Conservation (phyloP, 2,113 vertebrate genomes). For the Pseudonaja textilis region DNA sequence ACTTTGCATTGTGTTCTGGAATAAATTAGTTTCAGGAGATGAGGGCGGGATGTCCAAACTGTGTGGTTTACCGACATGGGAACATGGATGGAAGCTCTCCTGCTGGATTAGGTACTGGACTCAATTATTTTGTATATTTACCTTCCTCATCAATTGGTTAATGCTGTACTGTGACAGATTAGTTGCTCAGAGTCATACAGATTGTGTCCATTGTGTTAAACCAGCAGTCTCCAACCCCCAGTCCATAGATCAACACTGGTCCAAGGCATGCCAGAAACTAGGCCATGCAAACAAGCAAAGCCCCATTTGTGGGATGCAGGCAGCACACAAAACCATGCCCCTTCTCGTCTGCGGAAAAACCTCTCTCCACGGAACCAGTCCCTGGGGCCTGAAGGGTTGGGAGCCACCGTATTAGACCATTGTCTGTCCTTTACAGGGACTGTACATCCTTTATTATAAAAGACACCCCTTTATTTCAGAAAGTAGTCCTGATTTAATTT, state of each 20-base stretch:
- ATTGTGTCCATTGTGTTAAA: neutral
- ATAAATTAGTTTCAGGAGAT: neutral
- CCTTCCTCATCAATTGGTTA: neutral
- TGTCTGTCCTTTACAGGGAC: neutral
- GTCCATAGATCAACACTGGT: no score
- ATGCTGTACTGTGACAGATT: neutral
- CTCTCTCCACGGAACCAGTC: no score
- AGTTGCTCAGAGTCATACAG: neutral
- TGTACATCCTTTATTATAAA: neutral
- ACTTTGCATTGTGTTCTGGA: neutral
- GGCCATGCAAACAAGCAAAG: no score
- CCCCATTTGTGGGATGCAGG: no score
- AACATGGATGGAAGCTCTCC: neutral
- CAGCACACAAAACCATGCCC: no score
- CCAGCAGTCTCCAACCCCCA: no score
- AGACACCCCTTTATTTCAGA: neutral
- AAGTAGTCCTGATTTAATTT: neutral
- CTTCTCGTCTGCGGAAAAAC: no score
- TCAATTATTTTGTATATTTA: neutral
- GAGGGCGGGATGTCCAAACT: neutral
- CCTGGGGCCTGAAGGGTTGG: no score
- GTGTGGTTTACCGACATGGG: neutral
- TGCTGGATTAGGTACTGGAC: neutral
- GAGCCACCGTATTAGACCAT: neutral
- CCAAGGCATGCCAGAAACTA: no score